These are phyloP conservation scores for Iphiclides podalirius DNA, from an alignment of 2,888 invertebrate genomes.

Conservation along the genomic window DNA sequence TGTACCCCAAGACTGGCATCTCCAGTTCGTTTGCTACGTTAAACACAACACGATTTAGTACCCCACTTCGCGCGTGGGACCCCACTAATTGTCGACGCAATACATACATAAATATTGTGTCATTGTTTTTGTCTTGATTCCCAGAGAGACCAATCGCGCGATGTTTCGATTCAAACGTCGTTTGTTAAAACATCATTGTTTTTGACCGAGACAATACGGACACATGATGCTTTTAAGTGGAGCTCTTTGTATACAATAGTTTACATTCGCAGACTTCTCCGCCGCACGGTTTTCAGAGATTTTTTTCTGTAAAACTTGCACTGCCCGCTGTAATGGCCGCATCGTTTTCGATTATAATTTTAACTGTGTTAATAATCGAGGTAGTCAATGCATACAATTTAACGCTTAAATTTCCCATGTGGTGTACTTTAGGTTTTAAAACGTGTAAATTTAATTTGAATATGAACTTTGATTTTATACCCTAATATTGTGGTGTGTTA, in stretches of 20 bases:
- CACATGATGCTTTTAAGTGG: constrained; percentile 15
- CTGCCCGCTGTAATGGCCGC: constrained; percentile 24
- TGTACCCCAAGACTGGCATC: no score
- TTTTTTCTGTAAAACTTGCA: not conserved
- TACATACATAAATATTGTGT: no score
- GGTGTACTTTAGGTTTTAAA: constrained; percentile 36
- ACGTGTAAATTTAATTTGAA: constrained; percentile 39
- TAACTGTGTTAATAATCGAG: constrained; percentile 39
- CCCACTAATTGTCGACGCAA: no score
- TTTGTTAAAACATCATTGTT: constrained; percentile 25
- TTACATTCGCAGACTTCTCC: not conserved
- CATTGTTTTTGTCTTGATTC: no score
- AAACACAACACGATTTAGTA: no score
- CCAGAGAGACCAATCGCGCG: constrained; percentile 5
- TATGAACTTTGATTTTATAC: constrained; percentile 35
- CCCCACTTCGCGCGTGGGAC: no score
- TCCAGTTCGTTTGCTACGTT: no score
- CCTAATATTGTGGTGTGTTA: constrained; percentile 23
- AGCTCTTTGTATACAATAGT: constrained; percentile 1
- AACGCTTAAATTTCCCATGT: constrained; percentile 41
- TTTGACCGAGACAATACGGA: constrained; percentile 21
- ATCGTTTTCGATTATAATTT: constrained; percentile 28
- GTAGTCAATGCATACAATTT: constrained; percentile 42
- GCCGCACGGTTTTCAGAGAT: not conserved
- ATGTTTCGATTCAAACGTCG: constrained; percentile 18